Percentiles rank a stretch among this genome's conserved stretches.
Conservation (phyloP, 1,140 invertebrate genomes). For the Cyclina sinensis region DNA sequence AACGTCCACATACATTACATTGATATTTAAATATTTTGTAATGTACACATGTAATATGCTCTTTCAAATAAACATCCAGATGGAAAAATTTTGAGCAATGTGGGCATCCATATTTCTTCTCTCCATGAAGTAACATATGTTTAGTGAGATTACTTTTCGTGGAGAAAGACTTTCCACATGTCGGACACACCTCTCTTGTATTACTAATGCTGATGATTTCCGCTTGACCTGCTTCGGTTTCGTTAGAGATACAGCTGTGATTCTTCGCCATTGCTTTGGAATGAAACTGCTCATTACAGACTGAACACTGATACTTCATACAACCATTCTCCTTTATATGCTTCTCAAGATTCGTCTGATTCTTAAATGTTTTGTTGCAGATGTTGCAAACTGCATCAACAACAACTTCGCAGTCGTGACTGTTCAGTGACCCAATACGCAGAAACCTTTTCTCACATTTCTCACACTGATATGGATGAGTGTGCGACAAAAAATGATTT, state of each 20-base stretch:
- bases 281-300: slow-evolving; percentile 52
- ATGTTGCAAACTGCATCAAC: slow-evolving; percentile 23
- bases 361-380: slow-evolving; percentile 61
- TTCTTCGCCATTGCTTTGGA: not conserved
- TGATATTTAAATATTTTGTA: slow-evolving; percentile 84
- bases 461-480: slow-evolving; percentile 85
- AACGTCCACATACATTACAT: slow-evolving; percentile 87
- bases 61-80: slow-evolving; percentile 86
- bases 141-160: slow-evolving; percentile 85
- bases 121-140: slow-evolving; percentile 85
- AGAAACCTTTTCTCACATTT: slow-evolving; percentile 84
- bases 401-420: slow-evolving; percentile 78
- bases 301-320: slow-evolving; percentile 72
- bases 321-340: slow-evolving; percentile 65
- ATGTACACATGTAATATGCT: slow-evolving; percentile 87
- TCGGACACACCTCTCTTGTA: slow-evolving; percentile 74
- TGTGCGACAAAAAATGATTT: slow-evolving; percentile 85
- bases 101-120: slow-evolving; percentile 86
- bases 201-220: slow-evolving; percentile 10
- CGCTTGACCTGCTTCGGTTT: slow-evolving; percentile 55
- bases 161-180: slow-evolving; percentile 82
- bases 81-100: slow-evolving; percentile 87
- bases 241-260: slow-evolving; percentile 26
- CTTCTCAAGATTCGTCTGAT: slow-evolving; percentile 39
- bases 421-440: slow-evolving; percentile 80